Evolutionary conservation across 2,113 vertebrate genomes (phyloP).

Genomic region (Python bivittatus): DNA sequence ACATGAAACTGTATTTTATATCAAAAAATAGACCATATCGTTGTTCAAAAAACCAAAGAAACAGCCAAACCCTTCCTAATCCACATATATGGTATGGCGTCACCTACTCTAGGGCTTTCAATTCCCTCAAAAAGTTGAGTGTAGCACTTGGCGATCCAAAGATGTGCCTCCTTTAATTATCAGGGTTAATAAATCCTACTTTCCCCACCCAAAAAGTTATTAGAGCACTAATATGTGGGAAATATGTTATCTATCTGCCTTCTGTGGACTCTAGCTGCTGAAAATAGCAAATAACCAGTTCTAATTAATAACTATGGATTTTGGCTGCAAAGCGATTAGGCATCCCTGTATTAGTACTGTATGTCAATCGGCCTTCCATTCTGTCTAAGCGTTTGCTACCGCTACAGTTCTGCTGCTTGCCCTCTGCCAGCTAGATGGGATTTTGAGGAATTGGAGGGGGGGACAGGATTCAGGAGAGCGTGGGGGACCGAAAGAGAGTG

Average conservation of each 20-base stretch:
- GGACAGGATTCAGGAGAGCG: not conserved
- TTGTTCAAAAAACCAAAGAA: not conserved
- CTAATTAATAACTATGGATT: not conserved
- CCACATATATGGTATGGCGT: not conserved
- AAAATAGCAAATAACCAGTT: not conserved
- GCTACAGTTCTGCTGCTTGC: not conserved
- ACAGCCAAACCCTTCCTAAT: not conserved
- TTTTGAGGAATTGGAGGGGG: not conserved
- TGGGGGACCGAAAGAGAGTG: not conserved
- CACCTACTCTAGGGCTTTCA: not conserved
- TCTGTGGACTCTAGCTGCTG: not conserved
- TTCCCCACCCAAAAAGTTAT: not conserved
- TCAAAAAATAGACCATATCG: not conserved
- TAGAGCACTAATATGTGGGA: not conserved
- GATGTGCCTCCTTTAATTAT: not conserved
- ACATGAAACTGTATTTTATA: not conserved
- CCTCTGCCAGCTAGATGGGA: not conserved
- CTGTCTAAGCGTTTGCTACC: not conserved
- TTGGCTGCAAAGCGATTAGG: not conserved
- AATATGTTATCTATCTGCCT: not conserved
- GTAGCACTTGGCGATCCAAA: not conserved
- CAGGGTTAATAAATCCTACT: not conserved
- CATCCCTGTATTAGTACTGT: not conserved
- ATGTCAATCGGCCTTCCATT: not conserved
- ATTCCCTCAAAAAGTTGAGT: not conserved